Evolutionary conservation across 2,113 vertebrate species (phyloP), one percentile per base, ranked within the genome.

Genomic region (Hippolais icterina): DNA sequence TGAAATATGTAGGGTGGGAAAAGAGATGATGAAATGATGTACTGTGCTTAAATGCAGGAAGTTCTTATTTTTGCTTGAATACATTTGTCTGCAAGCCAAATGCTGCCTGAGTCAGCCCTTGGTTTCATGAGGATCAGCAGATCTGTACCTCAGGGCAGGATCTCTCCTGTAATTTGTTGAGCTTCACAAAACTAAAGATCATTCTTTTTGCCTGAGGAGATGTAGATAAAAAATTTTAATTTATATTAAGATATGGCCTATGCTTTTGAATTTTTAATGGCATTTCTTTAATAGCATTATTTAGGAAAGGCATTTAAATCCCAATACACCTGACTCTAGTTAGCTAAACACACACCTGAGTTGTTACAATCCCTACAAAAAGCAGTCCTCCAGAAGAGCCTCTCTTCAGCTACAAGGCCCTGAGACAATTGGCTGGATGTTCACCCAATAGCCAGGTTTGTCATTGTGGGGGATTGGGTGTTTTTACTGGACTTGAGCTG

Each of bases 61-160:
- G 54, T 87, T 77, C 57, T 86, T 88, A 57, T 69, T 87, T 91
- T 76, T 65, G 31, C 68, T 89, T 87, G 75, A 91, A 59, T 50
- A 56, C 50, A 42, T 42, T 82, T 96, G 78, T 85, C 82, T 88
- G 57, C 54, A 63, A 93, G 75, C 78, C 91, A 90, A 96, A 46
- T 19, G 27, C 39, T 93, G 16, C 23, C 84, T 91, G 89, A 94
- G 50, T 89, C 78, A 94, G 75, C 69, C 49, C 28, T 35, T 46
- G 69, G 69, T 85, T 96, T 94, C 78, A 53, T 25, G 24, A 87
- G 16, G 35, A 52, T 82, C 78, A 90, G 75, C 71, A 93, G 53
- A 84, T 89, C 35, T 39, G 29, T 44, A 83, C 85, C 82, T 86
- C 68, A 54, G 93, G 87, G 93, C 74, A 91, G 63, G 87, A 91